A percentile compares a stretch with the other conserved stretches of the same genome.
These are phyloP conservation scores for Rhinoraja longicauda DNA, from an alignment of 2,797 vertebrate genomes.

Conservation along the genomic window DNA sequence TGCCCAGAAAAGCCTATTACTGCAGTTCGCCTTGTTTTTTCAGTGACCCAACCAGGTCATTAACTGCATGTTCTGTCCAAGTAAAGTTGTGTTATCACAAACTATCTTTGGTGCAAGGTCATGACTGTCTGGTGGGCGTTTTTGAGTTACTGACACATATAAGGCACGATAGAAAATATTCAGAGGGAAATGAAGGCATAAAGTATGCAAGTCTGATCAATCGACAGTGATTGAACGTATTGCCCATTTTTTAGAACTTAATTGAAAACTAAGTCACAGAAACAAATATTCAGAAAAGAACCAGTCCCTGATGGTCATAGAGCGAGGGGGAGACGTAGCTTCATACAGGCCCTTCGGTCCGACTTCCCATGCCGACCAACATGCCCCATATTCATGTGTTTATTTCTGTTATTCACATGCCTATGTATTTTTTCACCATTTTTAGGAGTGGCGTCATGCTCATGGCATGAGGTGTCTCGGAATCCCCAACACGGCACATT, in stretches of 20 bases:
- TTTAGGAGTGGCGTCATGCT: constrained; percentile 91
- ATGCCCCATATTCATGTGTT: neutral
- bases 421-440: neutral
- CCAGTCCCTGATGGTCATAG: neutral
- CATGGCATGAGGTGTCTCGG: constrained; percentile 95
- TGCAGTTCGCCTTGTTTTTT: neutral
- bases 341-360: too few species aligned
- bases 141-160: neutral
- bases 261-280: neutral
- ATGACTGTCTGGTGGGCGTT: neutral
- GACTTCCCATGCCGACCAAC: too few species aligned
- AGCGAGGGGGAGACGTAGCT: too few species aligned
- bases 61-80: neutral
- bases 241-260: neutral
- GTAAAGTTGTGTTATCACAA: neutral
- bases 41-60: neutral
- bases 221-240: neutral
- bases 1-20: neutral
- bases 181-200: neutral
- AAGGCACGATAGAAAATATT: neutral
- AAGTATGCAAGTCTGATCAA: neutral
- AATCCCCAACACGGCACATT: constrained; percentile 95
- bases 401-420: neutral
- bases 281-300: neutral
- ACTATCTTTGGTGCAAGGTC: neutral